Base-by-base conservation (phyloP, 2,797 vertebrate genomes). In the Acestrorhynchus altus region DNA sequence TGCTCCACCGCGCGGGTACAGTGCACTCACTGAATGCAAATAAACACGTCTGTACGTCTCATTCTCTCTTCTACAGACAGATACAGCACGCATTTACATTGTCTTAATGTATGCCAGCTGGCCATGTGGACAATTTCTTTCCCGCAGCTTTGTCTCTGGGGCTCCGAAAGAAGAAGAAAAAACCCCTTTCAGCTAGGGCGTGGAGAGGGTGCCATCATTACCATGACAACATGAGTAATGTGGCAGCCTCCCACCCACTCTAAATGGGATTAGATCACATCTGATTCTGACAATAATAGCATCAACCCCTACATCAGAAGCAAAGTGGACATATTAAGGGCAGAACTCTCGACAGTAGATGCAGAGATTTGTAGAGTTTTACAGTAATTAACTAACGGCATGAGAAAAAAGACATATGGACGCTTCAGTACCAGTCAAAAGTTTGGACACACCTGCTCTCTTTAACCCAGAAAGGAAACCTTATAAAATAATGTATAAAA, bases 141-240 rank as follows among this genome's bases (percentile, higher is more conserved):
- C 20, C 42, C 46, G 49, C 9, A 39, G 44, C 8, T 64, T 77
- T 78, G 28, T 74, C 31, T 63, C n/a, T 67, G 47, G 35, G 13
- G 40, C 20, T 73, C 40, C 2, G 6, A 6, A 35, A 35, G 31
- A 35, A 35, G 31, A 35, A 39, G 31, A 24, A 56, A 72, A 42
- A 79, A 72, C 56, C 22, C 22, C 86, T 85, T 90, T 89, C 88
- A 88, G 86, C 31, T 61, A 26, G 57, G 60, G n/a, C 3, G n/a
- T 64, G 35, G 39, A 42, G 18, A 42, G 60, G n/a, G 10, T 46
- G 20, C 39, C 47, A 47, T 46, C 65, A 64, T 66, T 77, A 70
- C 39, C 72, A 73, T 73, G 51, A 76, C 39, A 61, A 68, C 57
- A 35, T 35, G 47, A 69, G 46, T 54, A 74, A 69, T 61, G 60